Evolutionary conservation across 2,888 invertebrate genomes (phyloP), one percentile per base, ranked within the genome.

Genomic region (Osmoderma eremita): DNA sequence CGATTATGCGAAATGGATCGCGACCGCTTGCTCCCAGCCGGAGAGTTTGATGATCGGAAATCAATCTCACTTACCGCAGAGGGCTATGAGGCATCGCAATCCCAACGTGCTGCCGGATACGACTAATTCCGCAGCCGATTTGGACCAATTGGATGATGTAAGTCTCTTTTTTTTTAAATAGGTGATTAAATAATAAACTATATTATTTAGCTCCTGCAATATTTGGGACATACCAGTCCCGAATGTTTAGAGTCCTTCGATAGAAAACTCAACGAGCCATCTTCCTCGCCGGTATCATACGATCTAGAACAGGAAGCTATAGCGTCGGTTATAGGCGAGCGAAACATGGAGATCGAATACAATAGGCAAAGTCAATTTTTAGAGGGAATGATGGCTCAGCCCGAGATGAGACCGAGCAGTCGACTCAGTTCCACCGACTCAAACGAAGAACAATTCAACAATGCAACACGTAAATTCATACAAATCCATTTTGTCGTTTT

Each of bases 71-170:
- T 73, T 82, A 54, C 91, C 93, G 0, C 86, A 90, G 58, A 87
- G 90, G 70, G 90, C 90, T 0, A 83, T 91, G 78, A 82, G 91
- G 22, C 90, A 90, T 80, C 85, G 91, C 1, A 90, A 91, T 1
- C 88, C 91, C 0, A 88, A 91, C 69, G 84, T 93, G 67, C 83
- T 97, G 68, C 97, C 97, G 0, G 89, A 91, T 69, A 89, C 90
- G 71, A 90, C 90, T 69, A 93, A 93, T 77, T 89, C 92, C 39
- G 92, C 93, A 0, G 91, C 93, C 0, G 94, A 94, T 79, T 88
- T 94, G 83, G 97, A 97, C 83, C 97, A 96, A 81, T 82, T 97
- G 65, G 94, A 96, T 82, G 95, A 96, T 84, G 95, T 95, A 85
- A 85, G 88, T 83, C 63, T 36, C 1, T 30, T 30, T 30, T 4